A percentile compares a stretch with the other conserved stretches of the same genome.
Evolutionary conservation across 2,888 invertebrate species (phyloP).

Genomic region (Leptogaster cylindrica): DNA sequence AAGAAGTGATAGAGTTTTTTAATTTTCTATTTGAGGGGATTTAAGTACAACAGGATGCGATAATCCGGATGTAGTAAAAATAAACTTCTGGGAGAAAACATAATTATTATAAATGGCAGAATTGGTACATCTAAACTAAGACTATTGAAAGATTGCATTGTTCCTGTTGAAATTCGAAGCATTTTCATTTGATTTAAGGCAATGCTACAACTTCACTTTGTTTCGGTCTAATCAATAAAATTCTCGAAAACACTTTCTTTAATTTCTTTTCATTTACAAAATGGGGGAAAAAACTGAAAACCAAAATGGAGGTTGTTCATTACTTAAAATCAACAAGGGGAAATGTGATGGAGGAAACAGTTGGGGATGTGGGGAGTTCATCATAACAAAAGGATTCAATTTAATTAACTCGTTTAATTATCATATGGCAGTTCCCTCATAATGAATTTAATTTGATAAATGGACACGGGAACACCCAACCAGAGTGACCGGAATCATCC

Average conservation of each 20-base stretch:
- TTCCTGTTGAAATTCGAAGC: too few species aligned
- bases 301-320: slow-evolving; percentile 4
- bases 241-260: slow-evolving; percentile 19
- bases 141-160: too few species aligned
- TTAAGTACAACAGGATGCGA: too few species aligned
- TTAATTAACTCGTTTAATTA: slow-evolving; percentile 53
- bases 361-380: background rate
- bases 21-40: too few species aligned
- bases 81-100: too few species aligned
- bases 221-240: slow-evolving; percentile 23
- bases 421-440: slow-evolving; percentile 49
- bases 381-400: slow-evolving; percentile 51
- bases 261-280: slow-evolving; percentile 38
- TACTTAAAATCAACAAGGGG: slow-evolving; percentile 10
- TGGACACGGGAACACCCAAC: slow-evolving; percentile 50
- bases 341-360: background rate
- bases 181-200: too few species aligned
- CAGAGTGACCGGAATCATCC: slow-evolving; percentile 37
- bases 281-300: slow-evolving; percentile 22
- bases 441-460: slow-evolving; percentile 53
- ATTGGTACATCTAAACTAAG: too few species aligned
- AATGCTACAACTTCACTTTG: too few species aligned
- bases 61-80: too few species aligned
- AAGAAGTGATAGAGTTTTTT: too few species aligned
- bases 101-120: too few species aligned